These are phyloP conservation scores for Falcunculus frontatus DNA, from an alignment of 2,113 vertebrate genomes.

Conservation along the genomic window DNA sequence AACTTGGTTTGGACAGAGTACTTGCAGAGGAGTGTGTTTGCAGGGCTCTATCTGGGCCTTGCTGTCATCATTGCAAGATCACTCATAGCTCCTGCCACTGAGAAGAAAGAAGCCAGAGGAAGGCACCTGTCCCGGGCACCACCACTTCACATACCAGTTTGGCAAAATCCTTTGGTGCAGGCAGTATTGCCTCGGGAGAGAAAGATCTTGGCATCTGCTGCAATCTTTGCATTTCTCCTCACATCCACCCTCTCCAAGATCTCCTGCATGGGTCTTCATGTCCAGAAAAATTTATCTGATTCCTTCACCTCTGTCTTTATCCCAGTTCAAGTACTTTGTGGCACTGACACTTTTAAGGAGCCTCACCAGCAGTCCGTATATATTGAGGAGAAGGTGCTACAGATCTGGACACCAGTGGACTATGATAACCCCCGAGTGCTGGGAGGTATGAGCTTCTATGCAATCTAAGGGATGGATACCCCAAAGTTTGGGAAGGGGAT, in stretches of 20 bases:
- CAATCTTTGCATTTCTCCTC: not conserved
- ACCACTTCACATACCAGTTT: not conserved
- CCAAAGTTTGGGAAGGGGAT: not conserved
- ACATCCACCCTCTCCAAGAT: not conserved
- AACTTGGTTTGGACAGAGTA: not conserved
- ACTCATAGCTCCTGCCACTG: rapidly evolving
- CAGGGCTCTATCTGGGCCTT: not conserved
- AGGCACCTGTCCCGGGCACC: not conserved
- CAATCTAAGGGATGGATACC: not conserved
- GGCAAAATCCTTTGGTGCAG: not conserved
- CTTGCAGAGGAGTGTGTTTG: not conserved
- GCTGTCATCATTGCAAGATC: not conserved
- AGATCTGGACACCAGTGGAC: not conserved
- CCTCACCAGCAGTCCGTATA: rapidly evolving
- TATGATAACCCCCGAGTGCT: not conserved
- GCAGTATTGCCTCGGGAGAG: not conserved
- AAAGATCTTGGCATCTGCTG: not conserved
- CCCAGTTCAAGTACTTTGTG: not conserved
- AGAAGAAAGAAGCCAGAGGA: not conserved
- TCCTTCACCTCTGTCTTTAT: not conserved
- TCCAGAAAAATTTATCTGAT: not conserved
- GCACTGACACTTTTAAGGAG: not conserved
- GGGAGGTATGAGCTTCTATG: not conserved
- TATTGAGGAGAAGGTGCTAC: not conserved
- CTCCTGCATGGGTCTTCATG: not conserved